These are phyloP conservation scores for Platorchestia sp. DNA, from an alignment of 1,140 invertebrate species.

Conservation along the genomic window DNA sequence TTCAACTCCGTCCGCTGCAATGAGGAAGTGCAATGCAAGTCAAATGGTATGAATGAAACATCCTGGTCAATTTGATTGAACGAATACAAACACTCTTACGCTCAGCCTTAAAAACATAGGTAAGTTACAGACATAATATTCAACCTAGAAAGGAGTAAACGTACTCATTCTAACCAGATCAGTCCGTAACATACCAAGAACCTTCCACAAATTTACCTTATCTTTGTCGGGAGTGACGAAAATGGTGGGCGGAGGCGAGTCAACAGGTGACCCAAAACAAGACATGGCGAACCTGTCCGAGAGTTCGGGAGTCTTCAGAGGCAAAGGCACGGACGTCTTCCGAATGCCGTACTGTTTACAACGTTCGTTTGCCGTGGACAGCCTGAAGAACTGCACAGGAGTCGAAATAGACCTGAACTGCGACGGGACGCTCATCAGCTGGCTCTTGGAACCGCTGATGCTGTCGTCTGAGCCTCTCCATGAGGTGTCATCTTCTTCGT, in stretches of 20 bases:
- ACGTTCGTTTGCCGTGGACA: not conserved
- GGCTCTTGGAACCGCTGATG: not conserved
- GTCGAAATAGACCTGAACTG: conserved; percentile 32
- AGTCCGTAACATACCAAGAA: not conserved
- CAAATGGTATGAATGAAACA: not conserved
- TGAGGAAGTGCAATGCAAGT: not conserved
- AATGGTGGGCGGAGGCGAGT: not conserved
- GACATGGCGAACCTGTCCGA: not conserved
- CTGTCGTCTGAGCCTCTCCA: not conserved
- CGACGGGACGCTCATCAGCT: not conserved
- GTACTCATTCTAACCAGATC: not conserved
- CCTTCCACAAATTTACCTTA: not conserved
- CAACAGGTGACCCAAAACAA: not conserved
- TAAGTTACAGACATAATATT: not conserved
- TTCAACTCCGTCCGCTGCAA: not conserved
- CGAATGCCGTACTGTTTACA: not conserved
- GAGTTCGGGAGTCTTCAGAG: not conserved
- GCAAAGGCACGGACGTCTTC: conserved; percentile 14
- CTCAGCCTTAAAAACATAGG: not conserved
- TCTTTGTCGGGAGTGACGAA: not conserved
- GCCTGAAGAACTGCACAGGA: conserved; percentile 14
- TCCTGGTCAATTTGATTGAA: not conserved
- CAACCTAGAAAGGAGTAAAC: not conserved
- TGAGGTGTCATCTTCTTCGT: not conserved
- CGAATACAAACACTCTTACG: not conserved